Base-by-base conservation (phyloP, 2,888 invertebrate genomes). In the Epistrophe grossulariae region DNA sequence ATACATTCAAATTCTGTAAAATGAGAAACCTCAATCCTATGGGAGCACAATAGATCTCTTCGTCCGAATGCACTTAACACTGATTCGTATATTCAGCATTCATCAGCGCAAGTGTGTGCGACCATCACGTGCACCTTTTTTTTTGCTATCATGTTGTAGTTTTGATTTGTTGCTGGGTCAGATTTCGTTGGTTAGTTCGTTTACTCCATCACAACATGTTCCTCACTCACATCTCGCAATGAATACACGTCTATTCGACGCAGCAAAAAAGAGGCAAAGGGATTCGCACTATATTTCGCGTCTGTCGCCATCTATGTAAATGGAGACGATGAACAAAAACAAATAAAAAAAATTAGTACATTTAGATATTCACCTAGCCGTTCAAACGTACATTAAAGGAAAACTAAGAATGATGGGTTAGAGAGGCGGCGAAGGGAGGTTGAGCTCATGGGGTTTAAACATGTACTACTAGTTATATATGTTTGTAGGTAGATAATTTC, bases 401-500 rank as follows among this genome's bases (percentile, higher is more conserved):
- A 79, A 60, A 66, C 52, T 66, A 55, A 35, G 4, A 19, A 59
- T 43, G 24, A 28, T 43, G 5, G n/a, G 15, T 38, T 64, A 9
- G 50, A 62, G 28, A 50, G 50, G 55, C 48, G 60, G 6, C 35
- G 6, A n/a, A 28, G 6, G 31, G 1, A 57, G 17, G 24, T 62
- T n/a, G 19, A 19, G 7, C 3, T 59, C 1, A 4, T 35, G 28
- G 28, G 28, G 3, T 62, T 66, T 31, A 8, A 48, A n/a, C 68
- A 50, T 40, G 9, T 52, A 62, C 17, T 70, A 78, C 70, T 64
- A 82, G 40, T 43, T 74, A 35, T 31, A 31, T 7, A 31, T 31
- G 62, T n/a, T n/a, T n/a, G n/a, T n/a, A n/a, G n/a, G n/a, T 73
- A 62, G 70, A 85, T 81, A 73, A 78, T 81, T 68, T 73, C 70